Conservation (phyloP, 2,888 invertebrate genomes). For the Cosmopolites sordidus region DNA sequence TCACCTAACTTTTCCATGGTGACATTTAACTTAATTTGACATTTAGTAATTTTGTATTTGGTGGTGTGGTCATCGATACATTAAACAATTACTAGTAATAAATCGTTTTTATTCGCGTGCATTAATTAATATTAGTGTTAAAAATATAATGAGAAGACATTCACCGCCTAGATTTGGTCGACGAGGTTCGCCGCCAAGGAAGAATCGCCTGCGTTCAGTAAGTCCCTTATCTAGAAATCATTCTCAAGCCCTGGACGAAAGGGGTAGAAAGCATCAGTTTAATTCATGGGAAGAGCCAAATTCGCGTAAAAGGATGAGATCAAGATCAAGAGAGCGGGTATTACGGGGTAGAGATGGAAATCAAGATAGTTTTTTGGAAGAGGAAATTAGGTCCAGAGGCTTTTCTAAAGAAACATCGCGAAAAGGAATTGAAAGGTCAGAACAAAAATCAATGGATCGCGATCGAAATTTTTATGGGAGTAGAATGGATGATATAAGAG, state of each 20-base stretch:
- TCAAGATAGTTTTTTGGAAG: neutral
- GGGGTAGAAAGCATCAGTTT: conserved; percentile 8
- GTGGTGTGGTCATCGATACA: no score
- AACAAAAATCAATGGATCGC: neutral
- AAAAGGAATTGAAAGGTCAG: neutral
- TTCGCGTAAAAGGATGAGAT: conserved; percentile 9
- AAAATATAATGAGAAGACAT: conserved; percentile 15
- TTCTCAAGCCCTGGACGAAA: conserved; percentile 17
- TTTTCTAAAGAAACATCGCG: neutral
- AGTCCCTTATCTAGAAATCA: conserved; percentile 19
- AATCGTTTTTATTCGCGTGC: no score
- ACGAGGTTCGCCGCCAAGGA: conserved; percentile 13
- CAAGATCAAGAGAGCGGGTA: conserved; percentile 16
- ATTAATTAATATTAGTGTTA: no score
- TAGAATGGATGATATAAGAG: neutral
- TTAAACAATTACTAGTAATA: no score
- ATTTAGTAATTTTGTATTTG: no score
- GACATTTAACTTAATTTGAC: no score
- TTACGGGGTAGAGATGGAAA: neutral
- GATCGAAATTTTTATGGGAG: neutral
- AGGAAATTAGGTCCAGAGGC: neutral
- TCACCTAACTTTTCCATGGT: no score
- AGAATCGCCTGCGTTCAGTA: conserved; percentile 7
- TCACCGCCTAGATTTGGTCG: conserved; percentile 16
- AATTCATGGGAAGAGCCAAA: conserved; percentile 8